Conservation (phyloP, 2,113 vertebrate genomes). For the Microtus oregoni region DNA sequence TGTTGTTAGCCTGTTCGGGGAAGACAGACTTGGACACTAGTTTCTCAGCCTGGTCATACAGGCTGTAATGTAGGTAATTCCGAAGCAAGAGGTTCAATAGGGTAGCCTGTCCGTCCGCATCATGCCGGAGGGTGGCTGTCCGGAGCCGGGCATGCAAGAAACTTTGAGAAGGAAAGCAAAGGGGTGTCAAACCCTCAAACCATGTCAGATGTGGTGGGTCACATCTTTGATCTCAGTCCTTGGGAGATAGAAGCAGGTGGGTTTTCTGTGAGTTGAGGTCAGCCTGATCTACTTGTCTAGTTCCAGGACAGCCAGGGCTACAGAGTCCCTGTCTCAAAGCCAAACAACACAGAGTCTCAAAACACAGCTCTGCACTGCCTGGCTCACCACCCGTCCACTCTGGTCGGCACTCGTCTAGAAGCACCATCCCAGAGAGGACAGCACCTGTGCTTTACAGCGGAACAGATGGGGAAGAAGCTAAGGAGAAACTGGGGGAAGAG, state of each 20-base stretch:
- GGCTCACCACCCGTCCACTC: neutral
- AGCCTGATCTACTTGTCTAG: neutral
- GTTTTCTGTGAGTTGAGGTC: neutral
- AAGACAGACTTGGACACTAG: conserved; percentile 98
- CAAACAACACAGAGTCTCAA: neutral
- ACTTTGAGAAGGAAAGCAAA: conserved; percentile 75
- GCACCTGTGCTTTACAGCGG: rapidly evolving
- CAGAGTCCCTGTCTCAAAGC: neutral
- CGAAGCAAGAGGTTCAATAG: conserved; percentile 97
- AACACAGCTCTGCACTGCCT: neutral
- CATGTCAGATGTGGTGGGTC: neutral
- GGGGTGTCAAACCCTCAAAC: neutral
- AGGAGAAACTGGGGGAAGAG: neutral
- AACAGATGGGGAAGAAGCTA: neutral
- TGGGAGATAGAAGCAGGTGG: neutral
- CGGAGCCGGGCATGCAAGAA: conserved; percentile 96
- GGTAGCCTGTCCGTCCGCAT: conserved; percentile 96
- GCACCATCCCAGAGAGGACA: neutral
- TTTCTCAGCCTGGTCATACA: conserved; percentile 99
- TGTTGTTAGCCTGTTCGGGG: conserved; percentile 98
- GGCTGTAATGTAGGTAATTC: conserved; percentile 97
- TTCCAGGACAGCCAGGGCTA: neutral
- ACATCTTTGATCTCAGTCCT: neutral
- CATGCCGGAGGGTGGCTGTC: conserved; percentile 95
- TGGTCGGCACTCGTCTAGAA: no score